Base-by-base conservation (phyloP, 2,113 vertebrate species). In the Osmerus eperlanus region DNA sequence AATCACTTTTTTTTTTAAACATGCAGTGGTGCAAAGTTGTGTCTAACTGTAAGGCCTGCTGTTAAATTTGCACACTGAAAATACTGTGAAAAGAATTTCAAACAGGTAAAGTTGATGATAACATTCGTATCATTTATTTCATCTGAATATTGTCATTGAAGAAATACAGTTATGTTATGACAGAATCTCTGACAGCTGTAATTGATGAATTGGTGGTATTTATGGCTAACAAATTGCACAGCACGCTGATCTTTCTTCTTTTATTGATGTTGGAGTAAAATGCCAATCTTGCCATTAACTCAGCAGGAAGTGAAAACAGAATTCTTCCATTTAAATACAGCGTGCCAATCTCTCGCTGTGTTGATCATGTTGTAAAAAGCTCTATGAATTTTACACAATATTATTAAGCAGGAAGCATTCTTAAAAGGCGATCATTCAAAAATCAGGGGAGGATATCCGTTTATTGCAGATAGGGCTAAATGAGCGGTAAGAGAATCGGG, bases 321-420 rank as follows among this genome's bases (percentile, higher is more conserved):
- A 47, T 73, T 73, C 70, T 76, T 64, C 28, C 76, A 68, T 66
- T 56, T 69, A 56, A 73, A 29, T 23, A 25, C 51, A 77, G 80
- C 54, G 67, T 70, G 66, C 29, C 18, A 58, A 36, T 65, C 72
- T 51, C 32, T 58, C 56, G 78, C 71, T 52, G 56, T 32, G 55
- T 67, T 84, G 78, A 85, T 80, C 72, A 73, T 73, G 80, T 64
- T 71, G 66, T 77, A 77, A 81, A 84, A 81, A 69, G 75, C 7
- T 60, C 77, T 70, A 78, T 81, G 72, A 72, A 80, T 83, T 79
- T 82, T 75, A 77, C 74, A 68, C 68, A 82, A 79, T 28, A 69
- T 75, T 72, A 83, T 70, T 66, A 54, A 81, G 62, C 66, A 63
- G 74, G 67, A 78, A 70, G 65, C 25, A 63, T 78, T 83, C 13